phyloP scores from a whole-genome alignment of 2,797 vertebrate genomes.

The Paedocypris micromegethes region DNA sequence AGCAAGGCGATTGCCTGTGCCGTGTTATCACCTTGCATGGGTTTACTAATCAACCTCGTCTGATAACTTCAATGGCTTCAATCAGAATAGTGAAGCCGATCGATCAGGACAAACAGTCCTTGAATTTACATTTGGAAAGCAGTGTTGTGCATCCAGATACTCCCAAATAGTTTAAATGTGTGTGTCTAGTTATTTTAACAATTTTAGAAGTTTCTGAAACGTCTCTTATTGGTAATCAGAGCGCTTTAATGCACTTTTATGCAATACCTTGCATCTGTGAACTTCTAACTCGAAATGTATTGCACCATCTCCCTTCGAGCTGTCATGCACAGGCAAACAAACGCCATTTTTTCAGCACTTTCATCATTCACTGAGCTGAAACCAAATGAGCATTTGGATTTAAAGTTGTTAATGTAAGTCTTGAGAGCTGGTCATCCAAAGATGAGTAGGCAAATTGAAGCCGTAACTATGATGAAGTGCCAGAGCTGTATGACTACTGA shows the following conservation, averaged over 20 bases:
- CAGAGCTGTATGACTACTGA: conserved; percentile 24
- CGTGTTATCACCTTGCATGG: conserved; percentile 47
- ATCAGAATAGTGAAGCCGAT: conserved; percentile 52
- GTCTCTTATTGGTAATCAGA: conserved; percentile 21
- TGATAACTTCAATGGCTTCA: conserved; percentile 51
- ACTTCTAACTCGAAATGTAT: conserved; percentile 19
- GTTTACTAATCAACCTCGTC: conserved; percentile 43
- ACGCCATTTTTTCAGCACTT: conserved; percentile 20
- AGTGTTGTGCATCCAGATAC: conserved; percentile 30
- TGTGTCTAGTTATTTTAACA: conserved; percentile 39
- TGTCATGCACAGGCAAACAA: conserved; percentile 11
- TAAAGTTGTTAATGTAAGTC: conserved; percentile 33
- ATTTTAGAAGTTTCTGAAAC: conserved; percentile 30
- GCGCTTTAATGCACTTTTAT: too few relatives aligned
- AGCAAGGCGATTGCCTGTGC: conserved; percentile 44
- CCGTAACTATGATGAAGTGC: conserved; percentile 43
- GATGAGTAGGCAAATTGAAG: conserved; percentile 43
- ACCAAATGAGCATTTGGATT: conserved; percentile 39
- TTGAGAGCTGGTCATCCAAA: conserved; percentile 40
- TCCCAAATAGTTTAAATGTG: conserved; percentile 39
- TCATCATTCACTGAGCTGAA: conserved; percentile 32
- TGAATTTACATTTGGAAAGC: conserved; percentile 45
- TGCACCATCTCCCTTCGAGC: conserved; percentile 15
- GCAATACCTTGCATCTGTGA: conserved; percentile 25
- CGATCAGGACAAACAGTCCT: conserved; percentile 51